Conservation (phyloP, 2,113 vertebrate species). For the Ariopsis seemanni region DNA sequence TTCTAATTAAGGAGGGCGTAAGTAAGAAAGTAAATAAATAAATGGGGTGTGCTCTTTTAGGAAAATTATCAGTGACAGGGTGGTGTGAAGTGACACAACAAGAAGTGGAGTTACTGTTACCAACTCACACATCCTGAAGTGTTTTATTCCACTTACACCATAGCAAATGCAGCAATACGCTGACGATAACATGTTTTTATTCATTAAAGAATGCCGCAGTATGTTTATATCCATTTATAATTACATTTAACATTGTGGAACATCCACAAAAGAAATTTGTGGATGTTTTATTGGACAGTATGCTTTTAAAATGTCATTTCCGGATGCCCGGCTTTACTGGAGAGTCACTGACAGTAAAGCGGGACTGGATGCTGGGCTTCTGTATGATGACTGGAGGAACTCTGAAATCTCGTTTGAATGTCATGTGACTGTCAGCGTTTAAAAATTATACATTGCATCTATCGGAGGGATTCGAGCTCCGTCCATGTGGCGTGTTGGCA, state of each 20-base stretch:
- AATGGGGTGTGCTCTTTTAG: neutral
- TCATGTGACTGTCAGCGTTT: too few relatives aligned
- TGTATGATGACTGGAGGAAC: too few relatives aligned
- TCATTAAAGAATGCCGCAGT: neutral
- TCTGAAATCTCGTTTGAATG: too few relatives aligned
- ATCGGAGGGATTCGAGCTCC: too few relatives aligned
- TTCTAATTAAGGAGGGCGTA: neutral
- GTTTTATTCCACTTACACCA: neutral
- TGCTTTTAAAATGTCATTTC: too few relatives aligned
- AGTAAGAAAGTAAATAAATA: neutral
- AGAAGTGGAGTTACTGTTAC: neutral
- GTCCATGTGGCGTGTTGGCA: too few relatives aligned
- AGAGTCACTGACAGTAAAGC: too few relatives aligned
- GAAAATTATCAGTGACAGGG: neutral
- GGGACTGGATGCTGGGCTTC: too few relatives aligned
- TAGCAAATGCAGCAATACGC: neutral
- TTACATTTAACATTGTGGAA: neutral
- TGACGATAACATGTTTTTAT: neutral
- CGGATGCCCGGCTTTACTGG: too few relatives aligned
- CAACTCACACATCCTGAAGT: neutral
- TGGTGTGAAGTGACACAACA: neutral
- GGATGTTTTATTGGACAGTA: too few relatives aligned
- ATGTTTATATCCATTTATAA: neutral
- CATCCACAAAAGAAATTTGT: too few relatives aligned
- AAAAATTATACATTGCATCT: too few relatives aligned